Evolutionary conservation across 1,140 invertebrate genomes (phyloP).

Genomic region (Macrocentrus cingulum): DNA sequence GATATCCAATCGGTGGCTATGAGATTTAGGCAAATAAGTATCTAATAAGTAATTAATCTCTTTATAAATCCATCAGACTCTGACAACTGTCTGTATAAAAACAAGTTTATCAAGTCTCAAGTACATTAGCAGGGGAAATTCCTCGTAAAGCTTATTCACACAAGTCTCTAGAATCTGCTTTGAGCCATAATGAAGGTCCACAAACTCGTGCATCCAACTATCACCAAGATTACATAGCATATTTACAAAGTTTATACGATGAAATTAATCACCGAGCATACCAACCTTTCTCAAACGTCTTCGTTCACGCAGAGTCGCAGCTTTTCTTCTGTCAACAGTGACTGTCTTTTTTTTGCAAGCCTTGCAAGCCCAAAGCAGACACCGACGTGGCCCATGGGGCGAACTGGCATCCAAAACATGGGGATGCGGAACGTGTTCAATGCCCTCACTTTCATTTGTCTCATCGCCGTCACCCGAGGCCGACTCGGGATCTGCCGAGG

Average conservation of each 20-base stretch:
- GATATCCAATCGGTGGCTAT: background rate
- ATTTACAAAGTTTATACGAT: background rate
- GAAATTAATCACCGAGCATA: background rate
- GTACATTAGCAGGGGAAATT: background rate
- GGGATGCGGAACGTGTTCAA: constrained; percentile 53
- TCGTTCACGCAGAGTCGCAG: constrained; percentile 92
- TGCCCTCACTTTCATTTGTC: constrained; percentile 43
- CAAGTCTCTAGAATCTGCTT: too few relatives aligned
- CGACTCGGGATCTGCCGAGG: constrained; percentile 49
- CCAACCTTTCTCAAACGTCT: constrained; percentile 84
- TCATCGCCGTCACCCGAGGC: constrained; percentile 49
- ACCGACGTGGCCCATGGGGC: constrained; percentile 67
- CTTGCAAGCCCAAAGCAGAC: constrained; percentile 93
- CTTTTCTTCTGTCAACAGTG: constrained; percentile 91
- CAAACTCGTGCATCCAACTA: too few relatives aligned
- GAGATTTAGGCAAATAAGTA: constrained; percentile 1
- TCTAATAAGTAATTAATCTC: constrained; percentile 18
- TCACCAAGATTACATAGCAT: too few relatives aligned
- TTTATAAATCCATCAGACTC: constrained; percentile 13
- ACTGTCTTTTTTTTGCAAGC: constrained; percentile 94
- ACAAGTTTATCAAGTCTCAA: constrained; percentile 8
- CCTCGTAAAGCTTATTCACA: background rate
- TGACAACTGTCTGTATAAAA: background rate
- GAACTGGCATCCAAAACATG: constrained; percentile 43
- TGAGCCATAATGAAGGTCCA: too few relatives aligned